These are phyloP conservation scores for Crenichthys baileyi DNA, from an alignment of 2,797 vertebrate species.

Conservation along the genomic window DNA sequence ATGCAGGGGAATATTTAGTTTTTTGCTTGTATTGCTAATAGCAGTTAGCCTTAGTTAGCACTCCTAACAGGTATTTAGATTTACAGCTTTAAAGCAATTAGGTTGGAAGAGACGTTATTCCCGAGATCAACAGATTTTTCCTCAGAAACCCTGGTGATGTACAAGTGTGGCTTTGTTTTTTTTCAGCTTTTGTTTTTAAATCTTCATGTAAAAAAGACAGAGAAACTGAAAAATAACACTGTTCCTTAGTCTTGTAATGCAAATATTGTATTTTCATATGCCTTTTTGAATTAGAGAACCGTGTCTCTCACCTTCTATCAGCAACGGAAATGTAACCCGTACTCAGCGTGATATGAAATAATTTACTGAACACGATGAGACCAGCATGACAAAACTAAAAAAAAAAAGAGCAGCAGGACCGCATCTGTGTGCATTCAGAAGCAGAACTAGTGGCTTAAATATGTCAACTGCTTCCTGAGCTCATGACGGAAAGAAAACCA, in stretches of 20 bases:
- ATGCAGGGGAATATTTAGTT: too few species aligned
- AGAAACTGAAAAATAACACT: background rate
- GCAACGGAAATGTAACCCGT: background rate
- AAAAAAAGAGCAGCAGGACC: conserved; percentile 6
- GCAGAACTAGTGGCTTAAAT: conserved; percentile 49
- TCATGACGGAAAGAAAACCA: conserved; percentile 1
- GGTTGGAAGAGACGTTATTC: too few species aligned
- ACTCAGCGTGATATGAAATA: background rate
- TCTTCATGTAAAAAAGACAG: background rate
- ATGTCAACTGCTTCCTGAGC: conserved; percentile 28
- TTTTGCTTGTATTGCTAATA: too few species aligned
- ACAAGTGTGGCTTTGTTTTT: background rate
- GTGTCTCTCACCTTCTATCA: background rate
- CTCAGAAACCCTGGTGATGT: too few species aligned
- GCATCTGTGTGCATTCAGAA: conserved; percentile 26
- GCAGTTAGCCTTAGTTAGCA: too few species aligned
- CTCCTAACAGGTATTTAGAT: too few species aligned
- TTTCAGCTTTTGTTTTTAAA: background rate
- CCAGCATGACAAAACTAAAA: background rate
- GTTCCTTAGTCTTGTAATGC: background rate
- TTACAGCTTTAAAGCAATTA: too few species aligned
- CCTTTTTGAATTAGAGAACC: background rate
- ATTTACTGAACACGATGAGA: background rate
- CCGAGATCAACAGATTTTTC: too few species aligned
- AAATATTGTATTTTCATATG: background rate